These are phyloP conservation scores for Perca flavescens DNA, from an alignment of 2,113 vertebrate species.

Conservation along the genomic window DNA sequence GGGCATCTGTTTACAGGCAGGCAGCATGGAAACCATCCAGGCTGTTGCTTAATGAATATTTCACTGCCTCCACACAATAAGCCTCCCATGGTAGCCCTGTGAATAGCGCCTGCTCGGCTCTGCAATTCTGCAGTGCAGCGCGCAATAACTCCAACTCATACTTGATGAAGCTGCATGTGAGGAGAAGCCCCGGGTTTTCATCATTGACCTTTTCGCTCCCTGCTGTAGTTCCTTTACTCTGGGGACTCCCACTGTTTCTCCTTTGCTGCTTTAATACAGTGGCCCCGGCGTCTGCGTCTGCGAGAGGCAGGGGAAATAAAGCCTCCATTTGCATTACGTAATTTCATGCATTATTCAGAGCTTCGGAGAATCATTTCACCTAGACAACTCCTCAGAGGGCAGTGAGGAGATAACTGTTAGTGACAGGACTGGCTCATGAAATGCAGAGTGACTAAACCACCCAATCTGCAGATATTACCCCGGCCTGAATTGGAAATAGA, in stretches of 20 bases:
- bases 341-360: conserved; percentile 85
- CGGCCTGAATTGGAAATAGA: conserved; percentile 68
- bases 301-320: conserved; percentile 72
- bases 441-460: conserved; percentile 79
- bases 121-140: conserved; percentile 26
- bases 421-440: conserved; percentile 79
- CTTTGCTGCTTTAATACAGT: conserved; percentile 57
- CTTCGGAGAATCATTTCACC: conserved; percentile 76
- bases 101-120: conserved; percentile 50
- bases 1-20: conserved; percentile 64
- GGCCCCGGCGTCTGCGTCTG: conserved; percentile 52
- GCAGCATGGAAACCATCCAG: conserved; percentile 50
- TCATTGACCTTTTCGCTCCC: conserved; percentile 71
- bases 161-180: conserved; percentile 58
- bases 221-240: conserved; percentile 60
- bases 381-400: conserved; percentile 75
- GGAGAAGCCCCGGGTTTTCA: conserved; percentile 63
- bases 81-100: conserved; percentile 58
- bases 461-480: conserved; percentile 80
- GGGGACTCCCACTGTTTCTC: conserved; percentile 69
- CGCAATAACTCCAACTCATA: conserved; percentile 56
- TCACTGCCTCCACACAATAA: conserved; percentile 70
- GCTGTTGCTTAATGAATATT: conserved; percentile 76
- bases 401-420: conserved; percentile 77
- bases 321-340: conserved; percentile 82